Conservation (phyloP, 1,140 invertebrate genomes). For the Drosophila neocordata region DNA sequence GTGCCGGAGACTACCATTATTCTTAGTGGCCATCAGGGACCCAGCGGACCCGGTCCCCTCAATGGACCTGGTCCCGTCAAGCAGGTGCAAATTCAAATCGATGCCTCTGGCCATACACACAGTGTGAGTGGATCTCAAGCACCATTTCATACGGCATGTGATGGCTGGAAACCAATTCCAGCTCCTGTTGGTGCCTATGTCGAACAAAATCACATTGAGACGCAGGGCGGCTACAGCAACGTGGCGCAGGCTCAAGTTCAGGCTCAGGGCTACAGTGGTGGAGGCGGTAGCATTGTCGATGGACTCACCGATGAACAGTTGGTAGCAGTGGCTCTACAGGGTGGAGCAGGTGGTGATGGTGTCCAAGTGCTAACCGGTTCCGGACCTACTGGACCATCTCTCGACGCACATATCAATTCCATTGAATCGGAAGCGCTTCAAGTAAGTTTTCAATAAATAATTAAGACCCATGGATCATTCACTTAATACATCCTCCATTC, state of each 20-base stretch:
- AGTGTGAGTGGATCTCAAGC: conserved; percentile 72
- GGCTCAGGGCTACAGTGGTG: conserved; percentile 28
- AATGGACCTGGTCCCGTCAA: conserved; percentile 43
- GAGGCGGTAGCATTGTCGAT: conserved; percentile 55
- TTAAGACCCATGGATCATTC: no score
- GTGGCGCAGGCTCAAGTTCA: conserved; percentile 55
- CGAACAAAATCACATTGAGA: conserved; percentile 72
- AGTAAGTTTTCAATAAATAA: conserved; percentile 38
- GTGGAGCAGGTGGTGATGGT: conserved; percentile 38
- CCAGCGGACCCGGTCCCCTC: conserved; percentile 21
- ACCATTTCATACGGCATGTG: conserved; percentile 84
- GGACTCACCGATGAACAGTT: conserved; percentile 74
- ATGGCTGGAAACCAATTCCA: conserved; percentile 92
- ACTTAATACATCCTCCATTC: no score
- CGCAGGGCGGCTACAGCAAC: conserved; percentile 70
- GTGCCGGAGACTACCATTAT: conserved; percentile 63
- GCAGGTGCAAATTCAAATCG: conserved; percentile 77
- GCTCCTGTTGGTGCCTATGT: conserved; percentile 83
- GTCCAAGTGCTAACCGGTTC: conserved; percentile 46
- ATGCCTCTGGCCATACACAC: conserved; percentile 71
- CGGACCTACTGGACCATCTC: conserved; percentile 5
- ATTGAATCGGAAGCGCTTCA: conserved; percentile 69
- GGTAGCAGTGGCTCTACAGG: conserved; percentile 72
- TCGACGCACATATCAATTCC: conserved; percentile 34
- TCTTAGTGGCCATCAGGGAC: conserved; percentile 41